Evolutionary conservation across 2,797 vertebrate species (phyloP).

Genomic region (Natrix natrix): DNA sequence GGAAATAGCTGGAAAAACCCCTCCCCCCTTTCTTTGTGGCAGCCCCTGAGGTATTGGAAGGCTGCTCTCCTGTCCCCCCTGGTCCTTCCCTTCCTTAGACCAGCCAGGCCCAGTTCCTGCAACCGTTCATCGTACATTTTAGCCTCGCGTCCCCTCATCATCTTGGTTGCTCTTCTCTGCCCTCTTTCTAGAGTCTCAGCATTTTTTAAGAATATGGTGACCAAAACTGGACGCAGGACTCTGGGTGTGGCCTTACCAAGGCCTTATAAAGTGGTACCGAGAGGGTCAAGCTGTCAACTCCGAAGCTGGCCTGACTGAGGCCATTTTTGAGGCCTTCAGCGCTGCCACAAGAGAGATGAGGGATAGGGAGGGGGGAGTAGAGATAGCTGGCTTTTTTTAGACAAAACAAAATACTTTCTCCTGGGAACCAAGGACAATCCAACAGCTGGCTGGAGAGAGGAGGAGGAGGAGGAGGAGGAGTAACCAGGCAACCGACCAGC

Average conservation of each 20-base stretch:
- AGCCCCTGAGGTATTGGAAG: not conserved
- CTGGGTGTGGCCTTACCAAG: too few relatives aligned
- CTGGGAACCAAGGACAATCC: too few relatives aligned
- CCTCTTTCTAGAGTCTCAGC: accelerated
- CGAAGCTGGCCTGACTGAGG: too few relatives aligned
- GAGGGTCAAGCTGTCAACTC: too few relatives aligned
- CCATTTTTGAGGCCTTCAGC: too few relatives aligned
- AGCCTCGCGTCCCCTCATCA: accelerated
- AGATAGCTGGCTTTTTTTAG: too few relatives aligned
- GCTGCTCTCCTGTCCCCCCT: accelerated
- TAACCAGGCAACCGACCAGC: too few relatives aligned
- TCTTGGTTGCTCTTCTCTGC: not conserved
- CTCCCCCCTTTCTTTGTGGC: not conserved
- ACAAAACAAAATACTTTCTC: too few relatives aligned
- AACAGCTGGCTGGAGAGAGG: too few relatives aligned
- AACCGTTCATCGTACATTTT: accelerated
- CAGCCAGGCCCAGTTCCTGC: not conserved
- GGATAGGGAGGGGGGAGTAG: too few relatives aligned
- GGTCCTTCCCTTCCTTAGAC: accelerated
- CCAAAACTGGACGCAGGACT: accelerated
- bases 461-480: too few relatives aligned
- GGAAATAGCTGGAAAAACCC: not conserved
- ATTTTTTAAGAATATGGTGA: not conserved
- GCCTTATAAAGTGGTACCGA: not conserved
- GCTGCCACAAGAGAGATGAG: too few relatives aligned